These are phyloP conservation scores for Heliconius eleuchia DNA, from an alignment of 1,140 invertebrate species.

Conservation along the genomic window DNA sequence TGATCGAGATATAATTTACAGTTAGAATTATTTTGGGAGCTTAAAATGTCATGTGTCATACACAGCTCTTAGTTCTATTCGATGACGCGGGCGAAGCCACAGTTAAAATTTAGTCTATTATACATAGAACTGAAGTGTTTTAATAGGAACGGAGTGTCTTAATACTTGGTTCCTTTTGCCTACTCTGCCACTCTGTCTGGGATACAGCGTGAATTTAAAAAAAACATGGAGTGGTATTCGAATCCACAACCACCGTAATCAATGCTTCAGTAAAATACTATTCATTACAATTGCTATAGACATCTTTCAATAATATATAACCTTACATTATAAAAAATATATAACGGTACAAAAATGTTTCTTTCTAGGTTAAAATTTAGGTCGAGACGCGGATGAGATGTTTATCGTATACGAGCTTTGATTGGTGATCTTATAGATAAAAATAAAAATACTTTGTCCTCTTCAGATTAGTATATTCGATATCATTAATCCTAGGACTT, in stretches of 20 bases:
- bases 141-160: too few species aligned
- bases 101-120: too few species aligned
- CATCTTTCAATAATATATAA: not conserved
- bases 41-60: too few species aligned
- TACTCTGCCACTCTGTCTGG: too few species aligned
- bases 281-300: not conserved
- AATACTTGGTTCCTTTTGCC: too few species aligned
- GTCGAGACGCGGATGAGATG: conserved; percentile 29
- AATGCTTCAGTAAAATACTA: not conserved
- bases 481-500: not conserved
- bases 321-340: conserved; percentile 6
- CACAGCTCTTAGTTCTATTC: too few species aligned
- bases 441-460: conserved; percentile 1
- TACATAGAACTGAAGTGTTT: too few species aligned
- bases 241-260: not conserved
- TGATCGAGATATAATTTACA: too few species aligned
- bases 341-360: conserved; percentile 17
- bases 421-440: not conserved
- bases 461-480: not conserved
- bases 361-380: conserved; percentile 29
- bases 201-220: too few species aligned
- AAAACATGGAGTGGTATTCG: not conserved
- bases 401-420: conserved; percentile 16
- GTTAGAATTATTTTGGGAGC: too few species aligned
- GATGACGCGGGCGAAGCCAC: too few species aligned